Percentiles rank a stretch among this genome's conserved stretches.
Evolutionary conservation across 2,888 invertebrate species (phyloP).

Genomic region (Notodonta dromedarius): DNA sequence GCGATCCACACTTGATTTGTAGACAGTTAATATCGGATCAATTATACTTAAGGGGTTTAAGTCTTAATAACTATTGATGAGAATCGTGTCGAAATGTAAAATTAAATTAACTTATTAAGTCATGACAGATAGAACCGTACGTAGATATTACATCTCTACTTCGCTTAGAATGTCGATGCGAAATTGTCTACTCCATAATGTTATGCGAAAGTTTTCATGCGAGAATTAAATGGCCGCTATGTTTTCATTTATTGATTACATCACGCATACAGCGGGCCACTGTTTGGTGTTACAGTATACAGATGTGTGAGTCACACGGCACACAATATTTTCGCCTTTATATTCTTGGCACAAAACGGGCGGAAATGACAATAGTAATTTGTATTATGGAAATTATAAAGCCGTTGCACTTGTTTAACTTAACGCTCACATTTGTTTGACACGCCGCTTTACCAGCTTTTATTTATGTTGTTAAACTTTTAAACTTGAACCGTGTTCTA

Average conservation of each 20-base stretch:
- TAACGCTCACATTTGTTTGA: neutral
- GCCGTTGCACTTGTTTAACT: conserved; percentile 48
- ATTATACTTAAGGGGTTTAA: too few relatives aligned
- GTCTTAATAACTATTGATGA: too few relatives aligned
- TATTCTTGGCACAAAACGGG: conserved; percentile 59
- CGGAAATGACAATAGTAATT: conserved; percentile 57
- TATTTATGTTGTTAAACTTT: too few relatives aligned
- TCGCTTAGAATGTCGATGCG: too few relatives aligned
- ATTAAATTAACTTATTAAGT: too few relatives aligned
- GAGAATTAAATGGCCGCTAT: conserved; percentile 7
- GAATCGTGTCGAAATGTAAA: too few relatives aligned
- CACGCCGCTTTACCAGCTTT: neutral
- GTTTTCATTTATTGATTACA: conserved; percentile 44
- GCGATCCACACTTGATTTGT: too few relatives aligned
- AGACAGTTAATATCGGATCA: too few relatives aligned
- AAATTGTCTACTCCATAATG: neutral
- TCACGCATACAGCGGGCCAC: conserved; percentile 41
- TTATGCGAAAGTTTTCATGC: neutral
- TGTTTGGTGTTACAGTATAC: conserved; percentile 30
- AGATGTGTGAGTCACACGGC: conserved; percentile 52
- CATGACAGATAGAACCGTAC: too few relatives aligned
- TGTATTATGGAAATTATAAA: conserved; percentile 41
- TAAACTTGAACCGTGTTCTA: too few relatives aligned
- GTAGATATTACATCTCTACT: too few relatives aligned
- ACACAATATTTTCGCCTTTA: conserved; percentile 39